Conservation (phyloP, 2,113 vertebrate species). For the Leptobrachium leishanense region DNA sequence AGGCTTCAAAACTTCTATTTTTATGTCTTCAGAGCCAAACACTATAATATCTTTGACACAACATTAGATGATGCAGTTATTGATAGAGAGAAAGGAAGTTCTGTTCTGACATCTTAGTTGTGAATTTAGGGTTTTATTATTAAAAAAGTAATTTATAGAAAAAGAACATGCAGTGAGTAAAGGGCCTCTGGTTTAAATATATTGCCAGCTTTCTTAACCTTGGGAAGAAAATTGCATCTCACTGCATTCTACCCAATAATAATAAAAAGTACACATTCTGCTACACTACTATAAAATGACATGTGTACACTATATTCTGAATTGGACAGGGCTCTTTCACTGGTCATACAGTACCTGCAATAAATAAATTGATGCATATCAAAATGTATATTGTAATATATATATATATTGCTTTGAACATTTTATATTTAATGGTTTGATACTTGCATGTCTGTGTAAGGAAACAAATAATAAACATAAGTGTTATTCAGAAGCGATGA, state of each 20-base stretch:
- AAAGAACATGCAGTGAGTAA: neutral
- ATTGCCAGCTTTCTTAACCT: conserved; percentile 3
- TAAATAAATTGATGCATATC: too few species aligned
- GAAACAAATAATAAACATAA: too few species aligned
- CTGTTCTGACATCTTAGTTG: neutral
- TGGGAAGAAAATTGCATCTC: neutral
- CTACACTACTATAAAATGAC: neutral
- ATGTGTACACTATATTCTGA: neutral
- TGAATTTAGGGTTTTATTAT: conserved; percentile 6
- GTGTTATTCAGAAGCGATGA: too few species aligned
- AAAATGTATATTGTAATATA: too few species aligned
- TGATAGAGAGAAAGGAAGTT: neutral
- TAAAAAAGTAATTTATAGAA: conserved; percentile 4
- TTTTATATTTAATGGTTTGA: too few species aligned
- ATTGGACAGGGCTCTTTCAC: neutral
- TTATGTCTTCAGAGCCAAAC: neutral
- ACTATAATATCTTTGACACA: neutral
- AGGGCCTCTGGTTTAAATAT: neutral
- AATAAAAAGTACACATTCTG: neutral
- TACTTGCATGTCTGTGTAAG: too few species aligned
- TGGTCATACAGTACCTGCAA: neutral
- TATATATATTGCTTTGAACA: too few species aligned
- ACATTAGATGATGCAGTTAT: neutral
- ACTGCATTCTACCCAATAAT: neutral
- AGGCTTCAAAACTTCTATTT: neutral